A percentile compares a stretch with the other conserved stretches of the same genome.
Conservation (phyloP, 1,140 invertebrate genomes). For the Euwallacea similis region DNA sequence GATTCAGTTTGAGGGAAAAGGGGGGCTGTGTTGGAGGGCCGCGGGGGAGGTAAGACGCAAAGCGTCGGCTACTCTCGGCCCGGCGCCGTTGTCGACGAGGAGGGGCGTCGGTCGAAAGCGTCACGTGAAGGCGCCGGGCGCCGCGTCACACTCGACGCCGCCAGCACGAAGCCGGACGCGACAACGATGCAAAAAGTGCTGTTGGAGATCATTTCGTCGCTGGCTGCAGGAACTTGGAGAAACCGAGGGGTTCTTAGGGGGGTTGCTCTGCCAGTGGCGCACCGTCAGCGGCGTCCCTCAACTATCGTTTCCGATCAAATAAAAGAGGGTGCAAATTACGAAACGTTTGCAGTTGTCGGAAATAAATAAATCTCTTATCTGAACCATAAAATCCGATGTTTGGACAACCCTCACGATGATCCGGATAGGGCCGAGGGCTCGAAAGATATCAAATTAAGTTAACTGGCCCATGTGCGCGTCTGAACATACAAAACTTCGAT, state of each 20-base stretch:
- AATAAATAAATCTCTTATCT: constrained; percentile 36
- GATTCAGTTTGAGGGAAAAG: neutral
- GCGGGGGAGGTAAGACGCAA: constrained; percentile 16
- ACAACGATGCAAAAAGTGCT: constrained; percentile 37
- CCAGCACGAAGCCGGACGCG: constrained; percentile 33
- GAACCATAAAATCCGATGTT: constrained; percentile 32
- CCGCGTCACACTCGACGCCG: constrained; percentile 37
- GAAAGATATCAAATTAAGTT: constrained; percentile 37
- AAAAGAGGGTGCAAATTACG: constrained; percentile 30
- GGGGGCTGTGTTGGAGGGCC: neutral
- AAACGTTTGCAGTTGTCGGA: constrained; percentile 6
- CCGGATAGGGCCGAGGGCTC: constrained; percentile 1
- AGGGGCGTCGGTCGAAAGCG: constrained; percentile 36
- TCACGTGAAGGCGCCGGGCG: constrained; percentile 32
- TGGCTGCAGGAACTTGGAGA: constrained; percentile 19
- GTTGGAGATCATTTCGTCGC: constrained; percentile 33
- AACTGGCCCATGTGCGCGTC: constrained; percentile 30
- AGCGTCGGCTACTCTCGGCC: constrained; percentile 37
- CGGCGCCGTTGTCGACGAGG: constrained; percentile 36
- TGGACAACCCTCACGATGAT: constrained; percentile 26
- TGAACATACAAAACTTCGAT: constrained; percentile 24
- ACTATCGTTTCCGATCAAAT: neutral
- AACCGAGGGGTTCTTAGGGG: neutral
- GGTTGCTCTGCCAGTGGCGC: neutral
- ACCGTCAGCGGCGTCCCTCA: neutral